Evolutionary conservation across 2,113 vertebrate genomes (phyloP).

Genomic region (Numenius arquata): DNA sequence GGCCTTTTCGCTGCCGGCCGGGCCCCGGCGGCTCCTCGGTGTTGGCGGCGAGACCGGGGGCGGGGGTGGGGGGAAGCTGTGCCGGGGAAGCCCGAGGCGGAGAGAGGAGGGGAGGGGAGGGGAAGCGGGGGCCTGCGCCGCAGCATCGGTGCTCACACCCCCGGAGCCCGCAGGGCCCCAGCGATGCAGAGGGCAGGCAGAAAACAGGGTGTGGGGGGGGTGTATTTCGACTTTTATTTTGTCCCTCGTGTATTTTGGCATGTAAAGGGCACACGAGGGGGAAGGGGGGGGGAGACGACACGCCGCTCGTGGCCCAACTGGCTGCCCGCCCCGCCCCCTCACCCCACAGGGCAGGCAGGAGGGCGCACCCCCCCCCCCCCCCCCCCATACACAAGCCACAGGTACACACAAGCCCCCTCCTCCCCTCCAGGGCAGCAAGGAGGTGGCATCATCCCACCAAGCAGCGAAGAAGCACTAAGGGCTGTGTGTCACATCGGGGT

Average conservation of each 20-base stretch:
- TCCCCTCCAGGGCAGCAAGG: too few species aligned
- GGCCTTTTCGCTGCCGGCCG: too few species aligned
- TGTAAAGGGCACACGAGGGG: constrained; percentile 18
- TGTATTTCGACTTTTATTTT: constrained; percentile 49
- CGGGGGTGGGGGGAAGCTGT: too few species aligned
- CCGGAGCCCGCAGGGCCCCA: too few species aligned
- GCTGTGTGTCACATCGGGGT: too few species aligned
- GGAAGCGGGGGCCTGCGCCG: background rate
- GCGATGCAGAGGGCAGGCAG: background rate
- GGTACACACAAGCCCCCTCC: constrained; percentile 11
- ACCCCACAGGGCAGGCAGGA: background rate
- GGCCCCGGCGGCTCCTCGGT: too few species aligned
- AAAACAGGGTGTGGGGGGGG: background rate
- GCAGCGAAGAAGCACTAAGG: too few species aligned
- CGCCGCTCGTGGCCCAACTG: background rate
- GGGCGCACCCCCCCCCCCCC: background rate
- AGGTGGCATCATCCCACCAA: too few species aligned
- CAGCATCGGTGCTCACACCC: background rate
- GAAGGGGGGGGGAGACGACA: background rate
- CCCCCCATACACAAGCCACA: constrained; percentile 42
- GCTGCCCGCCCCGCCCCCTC: background rate
- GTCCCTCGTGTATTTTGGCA: constrained; percentile 62
- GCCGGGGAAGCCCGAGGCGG: background rate
- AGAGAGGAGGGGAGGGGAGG: too few species aligned
- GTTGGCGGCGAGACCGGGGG: too few species aligned